Evolutionary conservation across 1,140 invertebrate species (phyloP).

Genomic region (Brachionus calyciflorus): DNA sequence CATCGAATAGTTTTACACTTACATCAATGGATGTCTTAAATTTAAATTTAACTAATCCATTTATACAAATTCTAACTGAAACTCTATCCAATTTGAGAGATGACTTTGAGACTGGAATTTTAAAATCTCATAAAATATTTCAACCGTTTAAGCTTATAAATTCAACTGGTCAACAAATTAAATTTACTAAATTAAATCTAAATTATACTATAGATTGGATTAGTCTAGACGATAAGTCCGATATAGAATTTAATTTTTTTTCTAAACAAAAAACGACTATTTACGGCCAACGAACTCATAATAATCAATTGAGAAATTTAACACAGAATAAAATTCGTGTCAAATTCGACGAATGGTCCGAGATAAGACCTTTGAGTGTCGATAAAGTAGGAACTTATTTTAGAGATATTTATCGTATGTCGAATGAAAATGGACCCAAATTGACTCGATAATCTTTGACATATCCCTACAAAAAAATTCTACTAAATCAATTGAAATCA

Average conservation of each 20-base stretch:
- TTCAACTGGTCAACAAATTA: conserved; percentile 15
- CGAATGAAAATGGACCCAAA: neutral
- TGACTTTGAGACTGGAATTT: conserved; percentile 69
- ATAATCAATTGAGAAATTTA: conserved; percentile 13
- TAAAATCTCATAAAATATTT: conserved; percentile 36
- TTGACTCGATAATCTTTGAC: conserved; percentile 36
- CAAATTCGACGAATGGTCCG: conserved; percentile 81
- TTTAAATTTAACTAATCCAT: conserved; percentile 79
- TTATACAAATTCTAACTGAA: conserved; percentile 73
- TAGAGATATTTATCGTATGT: conserved; percentile 66
- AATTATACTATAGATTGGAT: neutral
- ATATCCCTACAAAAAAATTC: conserved; percentile 9
- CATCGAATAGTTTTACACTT: conserved; percentile 46
- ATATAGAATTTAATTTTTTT: conserved; percentile 25
- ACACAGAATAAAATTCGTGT: conserved; percentile 70
- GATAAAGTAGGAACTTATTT: conserved; percentile 93
- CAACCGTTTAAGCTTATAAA: conserved; percentile 19
- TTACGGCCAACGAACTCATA: conserved; percentile 8
- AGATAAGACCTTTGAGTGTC: conserved; percentile 81
- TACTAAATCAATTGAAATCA: conserved; percentile 36
- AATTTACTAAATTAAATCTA: conserved; percentile 17
- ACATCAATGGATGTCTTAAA: conserved; percentile 69
- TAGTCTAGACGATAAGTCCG: neutral
- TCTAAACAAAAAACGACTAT: neutral
- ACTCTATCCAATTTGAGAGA: conserved; percentile 80